Conservation (phyloP, 2,113 vertebrate species). For the Sturnira hondurensis region DNA sequence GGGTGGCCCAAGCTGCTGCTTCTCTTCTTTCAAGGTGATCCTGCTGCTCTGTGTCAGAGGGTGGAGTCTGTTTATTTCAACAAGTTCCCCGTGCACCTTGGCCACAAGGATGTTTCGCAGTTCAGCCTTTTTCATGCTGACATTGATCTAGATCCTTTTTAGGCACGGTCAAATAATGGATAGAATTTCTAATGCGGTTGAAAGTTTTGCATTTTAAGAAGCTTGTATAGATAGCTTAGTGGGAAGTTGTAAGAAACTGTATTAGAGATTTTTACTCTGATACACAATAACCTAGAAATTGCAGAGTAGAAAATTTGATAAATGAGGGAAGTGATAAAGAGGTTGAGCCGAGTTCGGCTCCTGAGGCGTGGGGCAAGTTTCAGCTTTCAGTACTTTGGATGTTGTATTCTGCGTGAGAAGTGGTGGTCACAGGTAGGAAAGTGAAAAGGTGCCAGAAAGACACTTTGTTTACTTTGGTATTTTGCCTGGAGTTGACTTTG, state of each 20-base stretch:
- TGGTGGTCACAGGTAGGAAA: background rate
- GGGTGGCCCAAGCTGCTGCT: background rate
- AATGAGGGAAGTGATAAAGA: background rate
- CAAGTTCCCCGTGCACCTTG: background rate
- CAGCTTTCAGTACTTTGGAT: background rate
- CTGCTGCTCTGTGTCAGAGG: background rate
- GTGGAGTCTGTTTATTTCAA: background rate
- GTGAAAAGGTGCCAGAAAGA: background rate
- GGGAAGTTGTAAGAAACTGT: background rate
- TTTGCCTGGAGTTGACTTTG: background rate
- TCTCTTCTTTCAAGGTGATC: background rate
- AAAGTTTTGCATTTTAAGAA: background rate
- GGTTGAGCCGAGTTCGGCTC: background rate
- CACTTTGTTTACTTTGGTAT: background rate
- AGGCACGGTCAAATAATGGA: background rate
- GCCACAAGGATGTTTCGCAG: background rate
- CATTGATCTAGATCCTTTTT: background rate
- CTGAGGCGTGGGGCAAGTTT: background rate
- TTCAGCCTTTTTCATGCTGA: background rate
- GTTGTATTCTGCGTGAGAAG: background rate
- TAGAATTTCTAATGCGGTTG: background rate
- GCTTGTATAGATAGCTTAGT: background rate
- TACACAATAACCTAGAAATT: background rate
- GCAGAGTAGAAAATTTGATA: background rate
- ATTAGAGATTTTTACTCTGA: background rate